These are phyloP conservation scores for Neocrepidodera transversa DNA, from an alignment of 2,888 invertebrate species.

Conservation along the genomic window DNA sequence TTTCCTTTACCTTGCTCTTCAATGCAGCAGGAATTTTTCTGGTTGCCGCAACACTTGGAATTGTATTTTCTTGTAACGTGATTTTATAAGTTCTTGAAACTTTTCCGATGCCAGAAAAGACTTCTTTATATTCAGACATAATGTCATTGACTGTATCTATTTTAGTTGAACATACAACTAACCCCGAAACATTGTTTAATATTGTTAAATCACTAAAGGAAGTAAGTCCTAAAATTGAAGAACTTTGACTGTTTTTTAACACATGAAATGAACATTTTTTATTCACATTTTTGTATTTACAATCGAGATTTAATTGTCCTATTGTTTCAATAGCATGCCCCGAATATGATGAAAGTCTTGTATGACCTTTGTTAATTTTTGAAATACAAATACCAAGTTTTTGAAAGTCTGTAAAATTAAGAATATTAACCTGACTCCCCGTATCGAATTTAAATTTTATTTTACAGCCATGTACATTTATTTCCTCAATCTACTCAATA, in stretches of 20 bases:
- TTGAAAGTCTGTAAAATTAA: conserved; percentile 14
- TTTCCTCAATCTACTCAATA: too few species aligned
- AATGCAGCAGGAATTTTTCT: conserved; percentile 30
- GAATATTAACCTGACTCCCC: conserved; percentile 25
- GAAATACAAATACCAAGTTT: too few species aligned
- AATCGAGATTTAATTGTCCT: not conserved
- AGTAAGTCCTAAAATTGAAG: not conserved
- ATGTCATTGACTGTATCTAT: too few species aligned
- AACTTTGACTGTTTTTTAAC: not conserved
- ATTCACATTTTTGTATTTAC: not conserved
- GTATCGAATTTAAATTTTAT: conserved; percentile 22
- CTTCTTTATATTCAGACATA: not conserved
- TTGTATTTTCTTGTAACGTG: conserved; percentile 20
- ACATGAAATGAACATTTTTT: not conserved
- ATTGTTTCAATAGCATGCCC: conserved; percentile 14
- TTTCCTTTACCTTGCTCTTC: conserved; percentile 26
- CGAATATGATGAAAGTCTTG: conserved; percentile 17
- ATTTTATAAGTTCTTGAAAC: conserved; percentile 21
- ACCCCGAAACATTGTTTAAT: too few species aligned
- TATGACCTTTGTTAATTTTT: not conserved
- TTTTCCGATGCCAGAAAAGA: conserved; percentile 29
- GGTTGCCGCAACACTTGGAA: conserved; percentile 21
- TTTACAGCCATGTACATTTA: too few species aligned
- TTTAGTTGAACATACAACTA: too few species aligned
- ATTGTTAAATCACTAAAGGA: not conserved